Conservation (phyloP, 1,140 invertebrate species). For the Solenopsis invicta region DNA sequence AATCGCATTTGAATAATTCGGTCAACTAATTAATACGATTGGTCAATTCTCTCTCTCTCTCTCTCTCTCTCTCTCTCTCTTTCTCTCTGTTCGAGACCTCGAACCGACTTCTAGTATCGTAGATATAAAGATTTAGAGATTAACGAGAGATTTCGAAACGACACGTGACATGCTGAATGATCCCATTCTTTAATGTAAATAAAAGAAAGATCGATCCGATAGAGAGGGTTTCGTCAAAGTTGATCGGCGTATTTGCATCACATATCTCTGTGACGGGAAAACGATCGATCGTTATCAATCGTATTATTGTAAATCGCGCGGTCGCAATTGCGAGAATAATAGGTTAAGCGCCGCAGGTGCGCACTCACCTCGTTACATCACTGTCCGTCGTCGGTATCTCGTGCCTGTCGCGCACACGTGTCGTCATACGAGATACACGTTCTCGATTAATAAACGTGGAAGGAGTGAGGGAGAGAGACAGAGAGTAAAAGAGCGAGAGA, state of each 20-base stretch:
- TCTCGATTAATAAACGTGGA: slow-evolving; percentile 64
- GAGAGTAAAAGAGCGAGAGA: not conserved
- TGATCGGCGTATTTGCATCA: not conserved
- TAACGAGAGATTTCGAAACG: not conserved
- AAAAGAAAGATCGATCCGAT: not conserved
- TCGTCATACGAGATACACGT: slow-evolving; percentile 62
- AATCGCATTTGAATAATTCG: too few species aligned
- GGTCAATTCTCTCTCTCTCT: too few species aligned
- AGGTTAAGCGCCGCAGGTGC: slow-evolving; percentile 12
- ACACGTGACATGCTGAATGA: not conserved
- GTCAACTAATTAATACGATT: too few species aligned
- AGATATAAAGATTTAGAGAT: too few species aligned
- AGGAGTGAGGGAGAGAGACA: not conserved
- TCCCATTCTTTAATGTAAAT: not conserved
- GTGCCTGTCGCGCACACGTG: not conserved
- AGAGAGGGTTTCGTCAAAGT: not conserved
- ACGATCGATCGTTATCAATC: slow-evolving; percentile 10
- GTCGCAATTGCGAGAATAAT: not conserved
- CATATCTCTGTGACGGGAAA: not conserved
- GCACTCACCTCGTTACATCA: slow-evolving; percentile 36
- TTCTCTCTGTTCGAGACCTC: too few species aligned
- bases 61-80: too few species aligned
- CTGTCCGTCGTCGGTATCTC: not conserved
- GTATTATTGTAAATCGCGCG: slow-evolving; percentile 6
- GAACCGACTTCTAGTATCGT: too few species aligned